These are phyloP conservation scores for Chrysemys picta DNA, from an alignment of 2,113 vertebrate genomes.

Conservation along the genomic window DNA sequence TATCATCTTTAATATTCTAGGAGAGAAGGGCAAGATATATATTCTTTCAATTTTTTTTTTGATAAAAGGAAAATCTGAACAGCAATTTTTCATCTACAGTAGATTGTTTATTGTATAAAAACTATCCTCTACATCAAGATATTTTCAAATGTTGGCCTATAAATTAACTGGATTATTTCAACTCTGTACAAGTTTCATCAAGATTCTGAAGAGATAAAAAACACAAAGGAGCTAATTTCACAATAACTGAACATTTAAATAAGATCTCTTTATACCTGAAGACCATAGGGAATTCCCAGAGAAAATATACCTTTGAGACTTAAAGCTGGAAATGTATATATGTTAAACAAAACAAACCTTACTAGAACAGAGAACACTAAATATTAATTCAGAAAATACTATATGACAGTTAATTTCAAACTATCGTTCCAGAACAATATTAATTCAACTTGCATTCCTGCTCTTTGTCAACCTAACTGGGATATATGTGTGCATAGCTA, in stretches of 20 bases:
- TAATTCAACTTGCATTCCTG: not conserved
- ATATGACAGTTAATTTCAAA: not conserved
- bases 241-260: not conserved
- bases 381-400: not conserved
- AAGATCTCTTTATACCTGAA: not conserved
- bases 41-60: not conserved
- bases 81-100: not conserved
- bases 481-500: not conserved
- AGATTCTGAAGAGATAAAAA: not conserved
- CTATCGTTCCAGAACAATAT: not conserved
- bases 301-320: not conserved
- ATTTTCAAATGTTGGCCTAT: not conserved
- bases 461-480: not conserved
- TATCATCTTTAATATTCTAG: not conserved
- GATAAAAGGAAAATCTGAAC: not conserved
- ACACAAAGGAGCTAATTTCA: not conserved
- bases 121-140: not conserved
- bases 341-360: not conserved
- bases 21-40: not conserved
- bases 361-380: not conserved
- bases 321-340: not conserved
- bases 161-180: not conserved
- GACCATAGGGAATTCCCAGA: not conserved
- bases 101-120: not conserved
- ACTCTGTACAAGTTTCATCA: not conserved